Percentiles rank a stretch among this genome's conserved stretches.
These are phyloP conservation scores for Bradypodion pumilum DNA, from an alignment of 2,797 vertebrate genomes.

Conservation along the genomic window DNA sequence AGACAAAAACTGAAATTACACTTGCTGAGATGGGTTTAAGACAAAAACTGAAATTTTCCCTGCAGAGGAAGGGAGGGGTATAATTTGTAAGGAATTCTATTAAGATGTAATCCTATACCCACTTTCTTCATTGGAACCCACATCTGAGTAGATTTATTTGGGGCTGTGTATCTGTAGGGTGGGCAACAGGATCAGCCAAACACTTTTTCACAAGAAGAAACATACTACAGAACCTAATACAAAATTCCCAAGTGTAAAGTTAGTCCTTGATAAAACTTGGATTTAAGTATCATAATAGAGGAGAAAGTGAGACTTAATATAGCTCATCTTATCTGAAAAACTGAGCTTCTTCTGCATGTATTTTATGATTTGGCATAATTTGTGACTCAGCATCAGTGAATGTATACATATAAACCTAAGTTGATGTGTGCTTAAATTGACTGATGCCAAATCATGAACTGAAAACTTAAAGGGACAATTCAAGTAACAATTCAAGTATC, in stretches of 20 bases:
- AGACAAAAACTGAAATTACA: constrained; percentile 57
- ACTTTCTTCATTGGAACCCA: background rate
- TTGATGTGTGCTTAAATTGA: background rate
- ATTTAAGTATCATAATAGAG: constrained; percentile 13
- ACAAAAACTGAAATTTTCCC: constrained; percentile 50
- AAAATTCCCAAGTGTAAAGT: background rate
- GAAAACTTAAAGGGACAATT: no score
- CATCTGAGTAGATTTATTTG: background rate
- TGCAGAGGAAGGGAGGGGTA: constrained; percentile 23
- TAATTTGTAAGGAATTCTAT: background rate
- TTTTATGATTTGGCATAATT: background rate
- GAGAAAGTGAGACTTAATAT: constrained; percentile 23
- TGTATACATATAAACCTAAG: background rate
- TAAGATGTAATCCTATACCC: background rate
- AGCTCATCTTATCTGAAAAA: constrained; percentile 37
- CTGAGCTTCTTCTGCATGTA: background rate
- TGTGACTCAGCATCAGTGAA: background rate
- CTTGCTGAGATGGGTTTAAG: constrained; percentile 56
- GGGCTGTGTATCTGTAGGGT: constrained; percentile 11
- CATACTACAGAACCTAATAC: constrained; percentile 21
- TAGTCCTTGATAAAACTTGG: constrained; percentile 24
- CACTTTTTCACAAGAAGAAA: background rate
- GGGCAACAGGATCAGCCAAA: constrained; percentile 10
- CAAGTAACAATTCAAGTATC: no score
- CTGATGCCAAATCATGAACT: background rate